Base-by-base conservation (phyloP, 1,140 invertebrate genomes). In the Polyergus mexicanus region DNA sequence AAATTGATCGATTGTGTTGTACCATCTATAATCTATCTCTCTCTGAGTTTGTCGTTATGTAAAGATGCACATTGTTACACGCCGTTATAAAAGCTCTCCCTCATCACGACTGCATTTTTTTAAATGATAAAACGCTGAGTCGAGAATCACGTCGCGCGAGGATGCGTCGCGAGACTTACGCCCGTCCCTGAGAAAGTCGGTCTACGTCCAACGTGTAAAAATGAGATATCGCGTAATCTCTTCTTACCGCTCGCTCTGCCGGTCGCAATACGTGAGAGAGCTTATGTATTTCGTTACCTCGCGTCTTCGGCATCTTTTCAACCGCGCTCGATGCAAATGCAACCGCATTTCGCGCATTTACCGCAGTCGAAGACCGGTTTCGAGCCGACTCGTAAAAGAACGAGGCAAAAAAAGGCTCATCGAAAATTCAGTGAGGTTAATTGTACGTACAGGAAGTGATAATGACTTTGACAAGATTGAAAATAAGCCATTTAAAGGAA, bases 151-250 rank as follows among this genome's bases (percentile, higher is more conserved):
- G 47, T 78, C 19, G 28, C 35, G 38, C 44, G 66, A 32, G 25
- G 38, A 71, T 44, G 66, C 51, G 10, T n/a, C 58, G 32, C 74
- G 38, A 25, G 38, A 25, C 16, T 63, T 32, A 25, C 77, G 6
- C 77, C 77, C 78, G 78, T 72, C 78, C 66, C 78, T 81, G 78
- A 51, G 47, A 68, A 68, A 54, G 25, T 66, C 38, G 60, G 28
- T 10, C 41, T 63, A 19, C 41, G 6, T 38, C n/a, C 65, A 8
- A 44, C 54, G 16, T 32, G 78, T 32, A 81, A 81, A 81, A 81
- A 56, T 80, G 65, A 81, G 19, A 58, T 60, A 81, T 81, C 78
- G 47, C 47, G 66, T 60, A 81, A 81, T 81, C 78, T 72, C 78
- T 72, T 22, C 38, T 25, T 71, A 35, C 16, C 44, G 77, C 47